Evolutionary conservation across 1,140 invertebrate genomes (phyloP).

Genomic region (Forficula auricularia): DNA sequence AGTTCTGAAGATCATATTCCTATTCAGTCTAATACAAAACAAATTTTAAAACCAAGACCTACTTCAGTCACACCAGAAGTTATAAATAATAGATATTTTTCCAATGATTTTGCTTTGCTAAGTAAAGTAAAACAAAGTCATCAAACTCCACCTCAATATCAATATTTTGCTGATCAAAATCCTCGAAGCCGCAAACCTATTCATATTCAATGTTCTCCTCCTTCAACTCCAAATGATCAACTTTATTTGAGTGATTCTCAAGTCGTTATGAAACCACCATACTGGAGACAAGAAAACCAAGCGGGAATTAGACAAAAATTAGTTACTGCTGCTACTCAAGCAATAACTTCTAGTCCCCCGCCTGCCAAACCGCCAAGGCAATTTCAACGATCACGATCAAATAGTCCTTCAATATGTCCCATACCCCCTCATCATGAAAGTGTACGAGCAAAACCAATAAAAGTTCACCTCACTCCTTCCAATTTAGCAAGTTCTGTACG

Average conservation of each 20-base stretch:
- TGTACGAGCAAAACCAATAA: too few species aligned
- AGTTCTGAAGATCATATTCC: slow-evolving; percentile 36
- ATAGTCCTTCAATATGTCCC: too few species aligned
- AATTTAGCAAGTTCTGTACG: neutral
- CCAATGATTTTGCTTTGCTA: too few species aligned
- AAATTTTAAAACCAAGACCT: slow-evolving; percentile 26
- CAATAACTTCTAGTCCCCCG: too few species aligned
- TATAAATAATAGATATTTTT: neutral
- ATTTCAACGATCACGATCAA: too few species aligned
- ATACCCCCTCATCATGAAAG: too few species aligned
- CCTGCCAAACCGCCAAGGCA: too few species aligned
- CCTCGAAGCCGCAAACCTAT: slow-evolving; percentile 45
- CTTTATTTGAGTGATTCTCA: slow-evolving; percentile 32
- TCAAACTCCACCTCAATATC: slow-evolving; percentile 19
- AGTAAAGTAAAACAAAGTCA: too few species aligned
- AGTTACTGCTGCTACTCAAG: too few species aligned
- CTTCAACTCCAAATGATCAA: slow-evolving; percentile 23
- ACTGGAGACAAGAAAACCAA: neutral
- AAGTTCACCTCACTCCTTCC: too few species aligned
- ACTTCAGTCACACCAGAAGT: slow-evolving; percentile 35
- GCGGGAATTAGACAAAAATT: too few species aligned
- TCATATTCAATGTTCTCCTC: slow-evolving; percentile 28
- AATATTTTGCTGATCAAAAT: slow-evolving; percentile 45
- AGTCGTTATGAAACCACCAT: slow-evolving; percentile 19
- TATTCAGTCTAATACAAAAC: slow-evolving; percentile 8